phyloP scores from a whole-genome alignment of 2,888 invertebrate genomes.

The Odontocolon sp. region DNA sequence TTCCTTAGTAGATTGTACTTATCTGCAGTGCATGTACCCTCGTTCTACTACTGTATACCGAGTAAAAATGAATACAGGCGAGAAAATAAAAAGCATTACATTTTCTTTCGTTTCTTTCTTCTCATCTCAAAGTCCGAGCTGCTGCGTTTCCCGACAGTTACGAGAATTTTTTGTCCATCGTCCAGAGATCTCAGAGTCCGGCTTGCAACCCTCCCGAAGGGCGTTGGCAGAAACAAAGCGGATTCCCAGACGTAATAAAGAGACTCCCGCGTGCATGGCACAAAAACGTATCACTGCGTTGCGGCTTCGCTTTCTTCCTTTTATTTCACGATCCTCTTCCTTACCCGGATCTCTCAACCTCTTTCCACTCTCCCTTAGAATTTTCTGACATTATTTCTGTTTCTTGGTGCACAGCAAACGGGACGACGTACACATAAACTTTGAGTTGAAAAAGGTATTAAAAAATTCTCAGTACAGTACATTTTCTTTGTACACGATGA shows the following conservation, averaged over 20 bases:
- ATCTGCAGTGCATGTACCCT: neutral
- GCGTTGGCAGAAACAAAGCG: slow-evolving; percentile 75
- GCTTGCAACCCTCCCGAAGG: slow-evolving; percentile 52
- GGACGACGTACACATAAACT: too few relatives aligned
- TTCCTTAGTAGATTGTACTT: slow-evolving; percentile 9
- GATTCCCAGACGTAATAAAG: slow-evolving; percentile 77
- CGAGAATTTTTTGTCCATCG: slow-evolving; percentile 22
- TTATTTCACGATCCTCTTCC: slow-evolving; percentile 14
- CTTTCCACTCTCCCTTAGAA: neutral
- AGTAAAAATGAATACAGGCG: neutral
- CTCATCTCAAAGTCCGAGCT: slow-evolving; percentile 11
- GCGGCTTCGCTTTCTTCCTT: slow-evolving; percentile 58
- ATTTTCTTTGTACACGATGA: too few relatives aligned
- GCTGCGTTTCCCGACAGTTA: slow-evolving; percentile 21
- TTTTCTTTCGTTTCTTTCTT: slow-evolving; percentile 26
- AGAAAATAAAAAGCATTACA: slow-evolving; percentile 23
- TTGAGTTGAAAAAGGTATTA: too few relatives aligned
- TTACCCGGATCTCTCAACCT: slow-evolving; percentile 12
- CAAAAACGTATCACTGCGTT: slow-evolving; percentile 71
- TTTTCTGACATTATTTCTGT: too few relatives aligned
- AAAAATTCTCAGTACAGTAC: too few relatives aligned
- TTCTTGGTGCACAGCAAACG: too few relatives aligned
- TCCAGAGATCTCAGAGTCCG: neutral
- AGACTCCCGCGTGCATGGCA: slow-evolving; percentile 65
- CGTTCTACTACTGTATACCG: neutral